Base-by-base conservation (phyloP, 2,113 vertebrate genomes). In the Genyomyrus donnyi region DNA sequence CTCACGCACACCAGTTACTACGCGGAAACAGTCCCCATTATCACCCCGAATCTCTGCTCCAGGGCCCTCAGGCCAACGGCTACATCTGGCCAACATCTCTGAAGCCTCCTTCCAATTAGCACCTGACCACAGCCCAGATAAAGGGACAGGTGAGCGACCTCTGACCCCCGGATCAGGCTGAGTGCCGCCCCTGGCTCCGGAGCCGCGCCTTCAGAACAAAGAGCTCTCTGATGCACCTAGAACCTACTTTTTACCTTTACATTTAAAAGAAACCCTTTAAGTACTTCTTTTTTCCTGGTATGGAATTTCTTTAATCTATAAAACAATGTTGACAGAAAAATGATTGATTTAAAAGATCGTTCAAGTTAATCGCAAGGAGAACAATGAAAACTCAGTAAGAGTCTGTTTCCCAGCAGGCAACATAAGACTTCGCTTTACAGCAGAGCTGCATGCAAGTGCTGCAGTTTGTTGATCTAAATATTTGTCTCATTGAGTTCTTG, bases 51-150 rank as follows among this genome's bases (percentile, higher is more conserved):
- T 53, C 49, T 35, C 49, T 50, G 46, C 66, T 21, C 66, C 15
- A 2, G 8, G 17, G 13, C 74, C 49, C 19, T 17, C 21, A 10
- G 74, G 66, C 17, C n/a, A 62, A 24, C 3, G 35, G 42, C 24
- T 42, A 42, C 52, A 58, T 89, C 89, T 48, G 42, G 39, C 62
- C 62, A 9, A 8, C 46, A 3, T 15, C 45, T 88, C 88, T 48
- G 21, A 39, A 89, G 80, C 52, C 77, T 21, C 80, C 80, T 85
- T 84, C 52, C 89, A 89, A 58, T 62, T 85, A 85, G 77, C 80
- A 58, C 89, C 89, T 31, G 53, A 89, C 84, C 50, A 62, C 11
- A 39, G 52, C 50, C 80, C 53, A 50, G 52, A 56, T n/a, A 48
- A 35, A 49, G 52, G 31, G 56, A 53, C 89, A 84, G 89, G 89